These are phyloP conservation scores for Noctilio leporinus DNA, from an alignment of 2,113 vertebrate species.

Conservation along the genomic window DNA sequence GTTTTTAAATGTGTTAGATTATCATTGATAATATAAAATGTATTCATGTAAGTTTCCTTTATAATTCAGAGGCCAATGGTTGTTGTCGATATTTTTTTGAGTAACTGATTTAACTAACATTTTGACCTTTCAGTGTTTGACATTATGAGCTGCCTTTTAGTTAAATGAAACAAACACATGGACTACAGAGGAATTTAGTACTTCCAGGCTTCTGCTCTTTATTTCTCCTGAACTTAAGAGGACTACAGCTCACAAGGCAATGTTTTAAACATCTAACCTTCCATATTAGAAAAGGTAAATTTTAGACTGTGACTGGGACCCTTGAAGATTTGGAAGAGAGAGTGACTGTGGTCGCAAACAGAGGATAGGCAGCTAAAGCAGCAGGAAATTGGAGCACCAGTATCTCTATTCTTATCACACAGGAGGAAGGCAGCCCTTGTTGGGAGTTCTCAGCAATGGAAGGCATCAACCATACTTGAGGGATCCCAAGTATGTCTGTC, in stretches of 20 bases:
- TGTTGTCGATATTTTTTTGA: background rate
- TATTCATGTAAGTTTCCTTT: background rate
- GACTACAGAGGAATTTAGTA: background rate
- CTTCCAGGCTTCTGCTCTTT: background rate
- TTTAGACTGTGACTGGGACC: background rate
- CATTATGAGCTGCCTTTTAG: background rate
- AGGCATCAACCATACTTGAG: no score
- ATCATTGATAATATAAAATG: background rate
- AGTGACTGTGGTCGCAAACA: background rate
- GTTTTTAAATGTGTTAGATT: background rate
- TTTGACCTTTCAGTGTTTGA: background rate
- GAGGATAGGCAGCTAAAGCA: background rate
- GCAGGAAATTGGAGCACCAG: no score
- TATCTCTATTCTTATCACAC: background rate
- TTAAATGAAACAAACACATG: background rate
- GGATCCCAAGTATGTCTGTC: background rate
- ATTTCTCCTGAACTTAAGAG: background rate
- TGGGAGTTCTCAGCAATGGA: background rate
- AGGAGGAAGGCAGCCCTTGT: background rate
- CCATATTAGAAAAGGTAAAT: background rate
- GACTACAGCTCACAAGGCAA: background rate
- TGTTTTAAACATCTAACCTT: background rate
- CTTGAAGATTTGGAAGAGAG: background rate
- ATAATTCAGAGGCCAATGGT: background rate
- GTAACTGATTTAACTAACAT: background rate